Evolutionary conservation across 1,140 invertebrate genomes (phyloP).

Genomic region (Polypedilum pembai): DNA sequence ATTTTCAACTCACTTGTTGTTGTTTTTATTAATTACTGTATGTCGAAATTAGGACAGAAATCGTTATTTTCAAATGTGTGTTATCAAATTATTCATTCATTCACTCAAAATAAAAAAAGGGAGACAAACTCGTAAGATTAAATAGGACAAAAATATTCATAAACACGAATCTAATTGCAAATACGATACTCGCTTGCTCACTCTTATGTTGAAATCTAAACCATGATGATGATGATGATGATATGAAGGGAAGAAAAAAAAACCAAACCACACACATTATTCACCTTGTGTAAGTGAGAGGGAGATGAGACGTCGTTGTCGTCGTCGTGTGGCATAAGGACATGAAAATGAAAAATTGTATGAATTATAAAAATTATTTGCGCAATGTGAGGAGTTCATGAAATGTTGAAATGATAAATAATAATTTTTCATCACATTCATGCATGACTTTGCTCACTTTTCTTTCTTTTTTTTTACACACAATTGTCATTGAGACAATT

Average conservation of each 20-base stretch:
- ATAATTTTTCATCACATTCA: background rate
- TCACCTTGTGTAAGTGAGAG: background rate
- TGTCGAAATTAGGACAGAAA: constrained; percentile 12
- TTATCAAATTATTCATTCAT: constrained; percentile 2
- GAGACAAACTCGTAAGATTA: background rate
- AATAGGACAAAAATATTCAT: constrained; percentile 7
- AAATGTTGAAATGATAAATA: constrained; percentile 21
- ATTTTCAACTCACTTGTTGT: background rate
- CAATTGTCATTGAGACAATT: constrained; percentile 18
- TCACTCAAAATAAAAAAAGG: background rate
- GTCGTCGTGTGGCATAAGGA: background rate
- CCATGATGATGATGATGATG: background rate
- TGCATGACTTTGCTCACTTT: background rate
- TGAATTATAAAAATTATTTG: constrained; percentile 19
- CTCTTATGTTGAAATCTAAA: background rate
- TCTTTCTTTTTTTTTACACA: background rate
- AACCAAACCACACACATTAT: background rate
- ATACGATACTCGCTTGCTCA: background rate
- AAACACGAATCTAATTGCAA: constrained; percentile 26
- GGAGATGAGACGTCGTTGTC: background rate
- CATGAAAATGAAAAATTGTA: constrained; percentile 23
- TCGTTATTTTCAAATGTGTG: constrained; percentile 18
- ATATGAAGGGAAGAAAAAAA: background rate
- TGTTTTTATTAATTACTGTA: constrained; percentile 3
- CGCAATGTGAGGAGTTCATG: background rate